phyloP scores from a whole-genome alignment of 1,140 invertebrate genomes.

The Tetragnatha versicolor region DNA sequence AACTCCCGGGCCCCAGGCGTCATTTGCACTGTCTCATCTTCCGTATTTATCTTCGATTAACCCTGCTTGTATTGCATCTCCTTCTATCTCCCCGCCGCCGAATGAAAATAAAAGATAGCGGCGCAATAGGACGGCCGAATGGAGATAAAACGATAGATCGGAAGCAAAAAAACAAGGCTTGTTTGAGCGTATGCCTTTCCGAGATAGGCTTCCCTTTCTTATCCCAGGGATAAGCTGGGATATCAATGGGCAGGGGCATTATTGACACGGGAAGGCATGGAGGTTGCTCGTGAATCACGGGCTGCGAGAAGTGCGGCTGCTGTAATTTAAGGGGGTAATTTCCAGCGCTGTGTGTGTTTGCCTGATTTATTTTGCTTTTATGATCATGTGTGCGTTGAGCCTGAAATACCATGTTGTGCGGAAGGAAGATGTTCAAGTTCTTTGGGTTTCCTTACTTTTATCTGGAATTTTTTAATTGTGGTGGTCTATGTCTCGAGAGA shows the following conservation, averaged over 20 bases:
- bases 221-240: constrained; percentile 33
- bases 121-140: constrained; percentile 39
- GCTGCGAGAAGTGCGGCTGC: background rate
- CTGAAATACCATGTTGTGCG: too few relatives aligned
- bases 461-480: too few relatives aligned
- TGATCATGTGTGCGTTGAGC: too few relatives aligned
- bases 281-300: constrained; percentile 23
- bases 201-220: constrained; percentile 22
- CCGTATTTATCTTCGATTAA: constrained; percentile 13
- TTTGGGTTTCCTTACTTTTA: too few relatives aligned
- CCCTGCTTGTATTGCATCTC: background rate
- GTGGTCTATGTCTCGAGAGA: too few relatives aligned
- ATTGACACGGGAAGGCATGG: constrained; percentile 28
- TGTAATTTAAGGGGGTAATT: constrained; percentile 11
- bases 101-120: constrained; percentile 39
- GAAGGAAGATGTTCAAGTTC: too few relatives aligned
- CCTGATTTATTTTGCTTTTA: background rate
- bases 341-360: background rate
- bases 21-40: constrained; percentile 8
- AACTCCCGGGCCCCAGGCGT: too few relatives aligned
- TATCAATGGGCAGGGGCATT: constrained; percentile 20
- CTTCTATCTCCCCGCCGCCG: background rate
- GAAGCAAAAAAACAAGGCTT: constrained; percentile 1
- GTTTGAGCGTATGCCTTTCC: constrained; percentile 17
- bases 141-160: constrained; percentile 42